A percentile compares a stretch with the other conserved stretches of the same genome.
These are phyloP conservation scores for Caenorhabditis becei DNA, from an alignment of 2,888 invertebrate species.

Conservation along the genomic window DNA sequence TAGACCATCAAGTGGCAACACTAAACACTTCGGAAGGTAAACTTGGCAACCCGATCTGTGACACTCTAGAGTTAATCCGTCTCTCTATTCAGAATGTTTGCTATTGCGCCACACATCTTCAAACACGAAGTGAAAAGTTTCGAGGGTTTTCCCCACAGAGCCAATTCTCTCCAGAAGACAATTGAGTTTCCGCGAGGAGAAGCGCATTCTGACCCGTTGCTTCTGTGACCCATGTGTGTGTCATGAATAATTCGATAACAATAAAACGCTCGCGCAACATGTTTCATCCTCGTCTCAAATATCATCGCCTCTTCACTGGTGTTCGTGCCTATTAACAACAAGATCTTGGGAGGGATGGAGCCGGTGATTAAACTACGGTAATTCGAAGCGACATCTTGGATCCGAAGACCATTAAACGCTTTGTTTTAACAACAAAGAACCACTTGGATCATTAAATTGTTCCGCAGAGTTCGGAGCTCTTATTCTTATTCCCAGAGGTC, in stretches of 20 bases:
- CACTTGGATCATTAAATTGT: not conserved
- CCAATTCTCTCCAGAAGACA: not conserved
- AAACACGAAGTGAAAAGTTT: conserved; percentile 3
- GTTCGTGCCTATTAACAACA: conserved; percentile 16
- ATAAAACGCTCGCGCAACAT: conserved; percentile 51
- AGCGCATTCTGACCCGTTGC: conserved; percentile 19
- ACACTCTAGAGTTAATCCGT: conserved; percentile 34
- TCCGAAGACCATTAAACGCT: conserved; percentile 6
- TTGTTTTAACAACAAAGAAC: not conserved
- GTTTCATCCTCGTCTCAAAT: conserved; percentile 40
- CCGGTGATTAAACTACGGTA: conserved; percentile 53
- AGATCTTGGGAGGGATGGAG: not conserved
- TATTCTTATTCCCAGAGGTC: conserved; percentile 1
- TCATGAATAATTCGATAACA: conserved; percentile 59
- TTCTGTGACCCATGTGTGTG: conserved; percentile 10
- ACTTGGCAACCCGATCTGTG: conserved; percentile 18
- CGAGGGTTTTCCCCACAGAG: not conserved
- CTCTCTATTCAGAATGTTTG: conserved; percentile 20
- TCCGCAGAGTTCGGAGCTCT: too few species aligned
- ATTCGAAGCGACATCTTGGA: conserved; percentile 27
- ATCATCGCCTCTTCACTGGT: conserved; percentile 27
- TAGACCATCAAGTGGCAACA: conserved; percentile 2
- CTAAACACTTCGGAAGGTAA: conserved; percentile 11
- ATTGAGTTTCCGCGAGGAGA: not conserved
- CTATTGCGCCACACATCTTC: conserved; percentile 18